These are phyloP conservation scores for Pachycephala philippinensis DNA, from an alignment of 2,113 vertebrate species.

Conservation along the genomic window DNA sequence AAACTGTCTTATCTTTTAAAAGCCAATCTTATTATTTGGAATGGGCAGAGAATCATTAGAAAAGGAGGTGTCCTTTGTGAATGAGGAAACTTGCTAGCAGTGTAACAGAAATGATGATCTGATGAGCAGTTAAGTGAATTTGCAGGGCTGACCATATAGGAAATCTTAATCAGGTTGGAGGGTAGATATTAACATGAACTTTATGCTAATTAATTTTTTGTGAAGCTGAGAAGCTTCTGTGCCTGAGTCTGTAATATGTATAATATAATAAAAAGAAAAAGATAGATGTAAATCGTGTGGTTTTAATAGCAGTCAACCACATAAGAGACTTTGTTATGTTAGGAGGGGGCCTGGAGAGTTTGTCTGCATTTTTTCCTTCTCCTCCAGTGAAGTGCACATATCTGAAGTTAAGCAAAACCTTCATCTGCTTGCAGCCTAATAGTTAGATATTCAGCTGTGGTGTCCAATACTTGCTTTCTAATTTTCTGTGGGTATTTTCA, in stretches of 20 bases:
- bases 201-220: background rate
- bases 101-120: background rate
- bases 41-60: background rate
- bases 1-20: background rate
- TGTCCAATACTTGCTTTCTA: background rate
- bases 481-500: background rate
- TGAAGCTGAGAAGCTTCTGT: background rate
- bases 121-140: background rate
- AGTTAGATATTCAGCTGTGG: background rate
- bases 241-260: background rate
- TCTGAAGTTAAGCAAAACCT: background rate
- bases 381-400: background rate
- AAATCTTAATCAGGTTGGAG: background rate
- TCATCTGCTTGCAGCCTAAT: background rate
- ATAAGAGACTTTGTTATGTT: background rate
- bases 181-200: background rate
- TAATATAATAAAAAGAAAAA: background rate
- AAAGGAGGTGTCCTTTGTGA: background rate
- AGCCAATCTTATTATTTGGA: background rate
- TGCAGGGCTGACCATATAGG: background rate
- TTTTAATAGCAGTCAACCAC: background rate
- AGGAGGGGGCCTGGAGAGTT: background rate
- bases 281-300: background rate
- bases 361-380: background rate
- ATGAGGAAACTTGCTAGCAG: background rate